Base-by-base conservation (phyloP, 2,797 vertebrate species). In the Eulemur mongoz region DNA sequence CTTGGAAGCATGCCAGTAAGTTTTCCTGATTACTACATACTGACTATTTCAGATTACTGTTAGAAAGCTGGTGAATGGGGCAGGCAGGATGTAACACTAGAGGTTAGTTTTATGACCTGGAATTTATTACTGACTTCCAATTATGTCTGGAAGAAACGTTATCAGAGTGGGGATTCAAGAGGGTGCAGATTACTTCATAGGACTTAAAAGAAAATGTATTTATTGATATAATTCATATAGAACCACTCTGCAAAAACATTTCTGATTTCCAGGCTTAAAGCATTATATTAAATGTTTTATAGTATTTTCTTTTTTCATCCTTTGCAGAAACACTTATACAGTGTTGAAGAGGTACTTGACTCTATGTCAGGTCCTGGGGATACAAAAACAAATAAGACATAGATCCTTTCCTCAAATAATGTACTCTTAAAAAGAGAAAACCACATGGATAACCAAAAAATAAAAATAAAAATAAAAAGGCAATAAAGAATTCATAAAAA, bases 41-140 rank as follows among this genome's bases (percentile, higher is more conserved):
- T 69, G 78, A 57, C 70, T 27, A 48, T 22, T 88, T 83, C 61
- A 61, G 79, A 59, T 89, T 82, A 81, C 43, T 59, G 69, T 70
- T 65, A 75, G 82, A 87, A 97, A 95, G 73, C 73, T 65, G 40
- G 43, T 88, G 78, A 91, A 91, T 88, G 91, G 92, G 43, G n/a
- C 38, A 94, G 61, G 87, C 78, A 82, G 93, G 90, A 96, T 89
- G 70, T 92, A 76, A 91, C 92, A n/a, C 27, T 48, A 54, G 63
- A 93, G 78, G 90, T 97, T 92, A 82, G 69, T 92, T 95, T 95
- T 82, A 94, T 93, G 95, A 97, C 92, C 63, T 92, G 85, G 81
- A 88, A 90, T 96, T 94, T 96, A 81, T 88, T n/a, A 85, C 48
- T 38, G 67, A 57, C 63, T 94, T 87, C n/a, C 57, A 92, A 69